Base-by-base conservation (phyloP, 2,113 vertebrate genomes). In the Oplegnathus fasciatus region DNA sequence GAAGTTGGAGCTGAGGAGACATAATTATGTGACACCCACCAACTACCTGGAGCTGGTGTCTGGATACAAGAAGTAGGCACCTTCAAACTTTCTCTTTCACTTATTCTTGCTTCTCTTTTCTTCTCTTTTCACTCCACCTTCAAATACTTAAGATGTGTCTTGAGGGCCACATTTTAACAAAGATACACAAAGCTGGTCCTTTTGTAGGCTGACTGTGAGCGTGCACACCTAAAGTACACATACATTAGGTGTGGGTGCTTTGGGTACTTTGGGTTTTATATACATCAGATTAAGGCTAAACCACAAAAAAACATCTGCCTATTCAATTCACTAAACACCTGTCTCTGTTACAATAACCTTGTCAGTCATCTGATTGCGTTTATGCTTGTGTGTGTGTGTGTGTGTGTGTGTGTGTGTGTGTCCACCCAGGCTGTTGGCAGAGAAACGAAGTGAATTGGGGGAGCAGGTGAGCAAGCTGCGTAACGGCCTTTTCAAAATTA, bases 11-110 rank as follows among this genome's bases (percentile, higher is more conserved):
- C 86, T 98, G 11, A 93, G 88, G 89, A 96, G 97, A 85, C 80
- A 96, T 76, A 97, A 97, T 87, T 98, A 98, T 1, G 97, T 98
- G 89, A 98, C 97, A 0, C 96, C 97, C 44, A 97, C 96, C 84
- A 97, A 97, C 95, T 98, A 98, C 94, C 93, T 98, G 93, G 97
- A 98, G 87, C 96, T 98, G 18, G 97, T 98, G 66, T 96, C 97
- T n/a, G 97, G 97, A 90, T 98, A 97, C 87, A 98, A 97, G 80
- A 98, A 96, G 97, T 98, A 95, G 8, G 76, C 34, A 69, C 22
- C 60, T 44, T 64, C 24, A 17, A 9, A 44, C 10, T 30, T 50
- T 61, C 18, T 75, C 24, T 37, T 70, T 52, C 5, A 6, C 5
- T 61, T 65, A 46, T 28, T 75, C 15, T 14, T 60, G 1, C 30